Evolutionary conservation across 2,888 invertebrate species (phyloP), one percentile per base, ranked within the genome.

Genomic region (Lithosia quadra): DNA sequence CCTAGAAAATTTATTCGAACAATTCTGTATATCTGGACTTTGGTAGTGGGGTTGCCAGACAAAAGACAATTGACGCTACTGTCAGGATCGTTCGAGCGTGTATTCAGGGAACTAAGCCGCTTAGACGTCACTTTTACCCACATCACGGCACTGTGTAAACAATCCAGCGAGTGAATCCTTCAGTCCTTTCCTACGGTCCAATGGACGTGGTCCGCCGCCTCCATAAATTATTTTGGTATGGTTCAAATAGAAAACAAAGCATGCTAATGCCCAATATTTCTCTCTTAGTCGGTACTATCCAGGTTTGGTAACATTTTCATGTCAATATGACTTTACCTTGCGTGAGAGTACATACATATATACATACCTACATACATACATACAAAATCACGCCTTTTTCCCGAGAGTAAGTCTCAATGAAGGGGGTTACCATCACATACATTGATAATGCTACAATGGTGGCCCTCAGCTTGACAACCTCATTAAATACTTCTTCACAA

Each of bases 61-160:
- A 49, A 49, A n/a, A 81, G 81, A 82, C 80, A 83, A 82, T 65
- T 80, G 82, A 78, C 78, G 80, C 79, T 83, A 59, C 68, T 69
- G 70, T 77, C 78, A 80, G 65, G 71, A 57, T 64, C 36, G 76
- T 77, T 72, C 75, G 75, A 78, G 71, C 39, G 60, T 60, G 10
- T 78, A 67, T 76, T 79, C 72, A 75, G 67, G 71, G 72, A 81
- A 82, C 80, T 82, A 81, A 86, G 84, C 81, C 80, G 78, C 78
- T 82, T 80, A 77, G 78, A 78, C 69, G 76, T 80, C 80, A 81
- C 73, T 69, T 73, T 74, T 72, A 77, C 77, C 80, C 80, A 77
- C 77, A 72, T 77, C 77, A 79, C 59, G 69, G 43, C 60, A 77
- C 55, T 22, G 75, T 78, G 85, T 82, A 81, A 86, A 84, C 83